Base-by-base conservation (phyloP, 2,797 vertebrate species). In the Meriones psammophilus region DNA sequence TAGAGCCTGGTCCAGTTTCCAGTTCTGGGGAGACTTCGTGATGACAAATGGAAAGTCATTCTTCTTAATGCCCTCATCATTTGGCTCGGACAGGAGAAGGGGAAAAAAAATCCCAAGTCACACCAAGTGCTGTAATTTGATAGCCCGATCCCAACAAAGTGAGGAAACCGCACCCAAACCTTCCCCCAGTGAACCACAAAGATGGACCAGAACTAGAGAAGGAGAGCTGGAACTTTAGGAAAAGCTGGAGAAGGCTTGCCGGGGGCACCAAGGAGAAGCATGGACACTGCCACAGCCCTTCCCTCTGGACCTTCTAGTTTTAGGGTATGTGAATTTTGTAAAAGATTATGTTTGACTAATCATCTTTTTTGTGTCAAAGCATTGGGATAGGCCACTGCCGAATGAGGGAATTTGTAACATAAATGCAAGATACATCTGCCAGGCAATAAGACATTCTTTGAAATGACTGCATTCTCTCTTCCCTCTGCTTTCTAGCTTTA, bases 111-210 rank as follows among this genome's bases (percentile, higher is more conserved):
- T 87, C 73, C 91, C 60, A 71, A 90, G 94, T 97, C 92, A 90
- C 73, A 92, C 56, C 74, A 89, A 96, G 68, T 20, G 71, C 90
- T 85, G 92, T 96, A 88, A 96, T 85, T 95, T 76, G 94, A 97
- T 94, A 91, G 94, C 36, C 13, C 0, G 20, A 93, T 90, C 81
- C 78, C 79, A 95, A 97, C 92, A 97, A 96, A 96, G 93, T 92
- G 64, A 97, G 97, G 97, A 97, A 97, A 96, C 96, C 96, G 96
- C 96, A 96, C 96, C 97, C 96, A 83, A 84, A 83, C 91, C 77
- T 91, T 73, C 88, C 58, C 58, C 58, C 92, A 36, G 89, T 80
- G 86, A 77, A 80, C 92, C 80, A 0, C 74, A 50, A 83, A 84
- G 94, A 88, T 94, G 89, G 60, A 60, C 84, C 26, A 18, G 95